Evolutionary conservation across 2,113 vertebrate genomes (phyloP).

Genomic region (Thamnophis sirtalis): DNA sequence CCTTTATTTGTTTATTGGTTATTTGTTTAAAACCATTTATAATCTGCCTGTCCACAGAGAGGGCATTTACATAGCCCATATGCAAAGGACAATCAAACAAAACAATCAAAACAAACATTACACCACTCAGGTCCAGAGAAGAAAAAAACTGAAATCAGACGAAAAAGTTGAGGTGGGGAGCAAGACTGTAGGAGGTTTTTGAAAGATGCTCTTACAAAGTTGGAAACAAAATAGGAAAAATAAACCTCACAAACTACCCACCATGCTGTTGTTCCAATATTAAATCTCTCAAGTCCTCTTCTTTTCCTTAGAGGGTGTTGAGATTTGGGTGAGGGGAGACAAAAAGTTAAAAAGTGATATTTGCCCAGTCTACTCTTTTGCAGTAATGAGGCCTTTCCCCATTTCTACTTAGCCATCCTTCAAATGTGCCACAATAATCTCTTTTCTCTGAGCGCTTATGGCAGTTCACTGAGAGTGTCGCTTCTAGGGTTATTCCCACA

Average conservation of each 20-base stretch:
- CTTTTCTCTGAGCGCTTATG: not conserved
- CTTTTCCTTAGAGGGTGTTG: not conserved
- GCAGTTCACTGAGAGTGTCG: not conserved
- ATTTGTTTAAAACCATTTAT: constrained; percentile 23
- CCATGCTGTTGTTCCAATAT: not conserved
- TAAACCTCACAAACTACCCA: not conserved
- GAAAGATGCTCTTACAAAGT: not conserved
- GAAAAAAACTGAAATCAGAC: not conserved
- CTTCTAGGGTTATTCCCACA: not conserved
- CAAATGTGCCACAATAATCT: not conserved
- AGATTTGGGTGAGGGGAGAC: not conserved
- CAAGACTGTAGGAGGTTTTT: not conserved
- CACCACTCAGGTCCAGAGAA: not conserved
- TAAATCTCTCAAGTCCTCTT: not conserved
- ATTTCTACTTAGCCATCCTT: not conserved
- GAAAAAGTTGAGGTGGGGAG: not conserved
- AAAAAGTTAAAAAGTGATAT: not conserved
- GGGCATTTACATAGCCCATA: constrained; percentile 1
- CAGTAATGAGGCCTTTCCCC: not conserved
- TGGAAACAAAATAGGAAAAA: not conserved
- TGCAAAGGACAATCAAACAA: constrained; percentile 20
- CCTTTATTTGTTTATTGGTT: constrained; percentile 4
- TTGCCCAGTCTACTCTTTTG: not conserved
- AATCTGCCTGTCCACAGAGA: not conserved
- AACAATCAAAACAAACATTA: constrained; percentile 2